Percentiles rank a stretch among this genome's conserved stretches.
These are phyloP conservation scores for Myiozetetes cayanensis DNA, from an alignment of 2,113 vertebrate species.

Conservation along the genomic window DNA sequence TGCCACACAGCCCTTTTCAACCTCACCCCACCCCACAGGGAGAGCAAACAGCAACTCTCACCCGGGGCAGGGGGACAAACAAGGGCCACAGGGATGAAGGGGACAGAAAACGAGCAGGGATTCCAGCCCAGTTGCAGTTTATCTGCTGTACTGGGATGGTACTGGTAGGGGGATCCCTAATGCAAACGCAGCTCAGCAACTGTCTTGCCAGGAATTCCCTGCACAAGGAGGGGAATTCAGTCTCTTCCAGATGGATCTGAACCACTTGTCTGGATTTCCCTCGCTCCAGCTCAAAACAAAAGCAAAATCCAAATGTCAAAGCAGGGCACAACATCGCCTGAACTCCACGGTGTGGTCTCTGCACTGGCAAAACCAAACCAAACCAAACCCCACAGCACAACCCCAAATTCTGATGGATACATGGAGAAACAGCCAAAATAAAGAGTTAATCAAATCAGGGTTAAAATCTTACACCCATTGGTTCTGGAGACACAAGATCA, in stretches of 20 bases:
- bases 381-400: background rate
- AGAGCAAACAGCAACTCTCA: background rate
- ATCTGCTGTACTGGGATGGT: background rate
- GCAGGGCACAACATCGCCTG: background rate
- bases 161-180: background rate
- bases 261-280: background rate
- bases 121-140: background rate
- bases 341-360: background rate
- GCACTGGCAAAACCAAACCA: background rate
- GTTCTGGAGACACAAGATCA: background rate
- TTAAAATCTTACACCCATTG: background rate
- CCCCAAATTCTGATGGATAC: background rate
- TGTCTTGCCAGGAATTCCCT: background rate
- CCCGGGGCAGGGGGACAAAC: background rate
- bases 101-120: background rate
- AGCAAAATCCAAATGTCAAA: background rate
- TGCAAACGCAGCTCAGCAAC: background rate
- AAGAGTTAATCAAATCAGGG: background rate
- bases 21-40: background rate
- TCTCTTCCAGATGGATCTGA: background rate
- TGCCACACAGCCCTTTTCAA: background rate
- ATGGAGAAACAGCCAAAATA: background rate
- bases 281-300: background rate
- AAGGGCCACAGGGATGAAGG: background rate
- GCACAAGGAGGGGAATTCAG: background rate